Evolutionary conservation across 2,888 invertebrate genomes (phyloP), one percentile per base, ranked within the genome.

Genomic region (Conchocele bisecta): DNA sequence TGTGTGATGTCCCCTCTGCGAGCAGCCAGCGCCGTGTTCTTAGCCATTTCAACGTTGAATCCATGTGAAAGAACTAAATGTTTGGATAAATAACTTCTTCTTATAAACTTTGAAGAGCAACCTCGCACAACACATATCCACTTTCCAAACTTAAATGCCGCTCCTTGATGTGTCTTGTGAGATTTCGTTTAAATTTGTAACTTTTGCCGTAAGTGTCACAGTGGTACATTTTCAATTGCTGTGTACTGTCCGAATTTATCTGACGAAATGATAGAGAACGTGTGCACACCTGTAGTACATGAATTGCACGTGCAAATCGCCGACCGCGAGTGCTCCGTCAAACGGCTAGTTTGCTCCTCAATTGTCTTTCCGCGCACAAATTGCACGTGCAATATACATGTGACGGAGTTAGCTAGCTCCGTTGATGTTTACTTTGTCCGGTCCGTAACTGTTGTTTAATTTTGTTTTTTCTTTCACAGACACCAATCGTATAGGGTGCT

Each of bases 291-390:
- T 4, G 9, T 46, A 4, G 9, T 5, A 5, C 46, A 20, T 7
- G 22, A 7, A 46, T 46, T 46, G 24, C 46, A 46, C 9, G 46
- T 46, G 46, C 46, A 46, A n/a, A n/a, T n/a, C n/a, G n/a, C n/a
- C n/a, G n/a, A n/a, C n/a, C n/a, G n/a, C 9, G 46, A 20, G 28
- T 15, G 15, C 42, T 46, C 9, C 22, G 5, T n/a, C 4, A 15
- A 26, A 46, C 46, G 9, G 4, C 28, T 9, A 26, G 26, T 9
- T 46, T 46, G 46, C 46, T 46, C 46, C 46, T 46, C 46, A 20
- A 13, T 46, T n/a, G n/a, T n/a, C n/a, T n/a, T n/a, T n/a, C n/a
- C n/a, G n/a, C n/a, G n/a, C n/a, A n/a, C n/a, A n/a, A n/a, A n/a
- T n/a, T n/a, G n/a, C n/a, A n/a, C n/a, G n/a, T n/a, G n/a, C n/a